Evolutionary conservation across 2,113 vertebrate genomes (phyloP).

Genomic region (Pelecanus crispus): DNA sequence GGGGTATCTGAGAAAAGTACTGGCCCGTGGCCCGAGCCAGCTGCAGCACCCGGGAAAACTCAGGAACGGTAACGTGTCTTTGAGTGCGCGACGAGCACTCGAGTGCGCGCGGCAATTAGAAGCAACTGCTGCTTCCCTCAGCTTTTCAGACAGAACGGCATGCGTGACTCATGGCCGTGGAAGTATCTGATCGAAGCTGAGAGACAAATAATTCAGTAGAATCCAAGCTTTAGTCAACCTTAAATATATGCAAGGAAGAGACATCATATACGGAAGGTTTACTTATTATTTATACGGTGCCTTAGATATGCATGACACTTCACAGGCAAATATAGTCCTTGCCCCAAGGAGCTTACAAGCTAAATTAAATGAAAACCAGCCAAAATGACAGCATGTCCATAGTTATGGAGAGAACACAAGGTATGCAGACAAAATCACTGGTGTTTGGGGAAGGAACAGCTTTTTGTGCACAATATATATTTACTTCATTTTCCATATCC

Average conservation of each 20-base stretch:
- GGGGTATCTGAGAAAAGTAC: not conserved
- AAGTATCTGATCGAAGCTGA: not conserved
- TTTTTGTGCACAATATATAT: not conserved
- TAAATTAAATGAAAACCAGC: not conserved
- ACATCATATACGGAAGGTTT: not conserved
- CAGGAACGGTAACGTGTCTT: fast-evolving
- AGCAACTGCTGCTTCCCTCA: not conserved
- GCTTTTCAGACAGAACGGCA: not conserved
- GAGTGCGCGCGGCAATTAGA: fast-evolving
- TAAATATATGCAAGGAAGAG: not conserved
- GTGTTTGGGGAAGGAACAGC: not conserved
- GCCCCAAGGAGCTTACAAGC: not conserved
- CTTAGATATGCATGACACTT: not conserved
- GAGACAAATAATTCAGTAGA: not conserved
- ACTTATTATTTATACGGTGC: not conserved
- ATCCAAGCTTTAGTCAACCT: not conserved
- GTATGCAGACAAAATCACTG: not conserved
- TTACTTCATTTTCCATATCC: not conserved
- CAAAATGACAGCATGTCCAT: not conserved
- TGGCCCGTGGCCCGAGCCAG: not conserved
- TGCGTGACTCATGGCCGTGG: fast-evolving
- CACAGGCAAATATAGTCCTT: not conserved
- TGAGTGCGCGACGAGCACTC: not conserved
- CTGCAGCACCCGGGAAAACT: not conserved
- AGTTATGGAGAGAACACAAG: not conserved